Percentiles rank a stretch among this genome's conserved stretches.
Evolutionary conservation across 2,797 vertebrate genomes (phyloP).

Genomic region (Acipenser ruthenus): DNA sequence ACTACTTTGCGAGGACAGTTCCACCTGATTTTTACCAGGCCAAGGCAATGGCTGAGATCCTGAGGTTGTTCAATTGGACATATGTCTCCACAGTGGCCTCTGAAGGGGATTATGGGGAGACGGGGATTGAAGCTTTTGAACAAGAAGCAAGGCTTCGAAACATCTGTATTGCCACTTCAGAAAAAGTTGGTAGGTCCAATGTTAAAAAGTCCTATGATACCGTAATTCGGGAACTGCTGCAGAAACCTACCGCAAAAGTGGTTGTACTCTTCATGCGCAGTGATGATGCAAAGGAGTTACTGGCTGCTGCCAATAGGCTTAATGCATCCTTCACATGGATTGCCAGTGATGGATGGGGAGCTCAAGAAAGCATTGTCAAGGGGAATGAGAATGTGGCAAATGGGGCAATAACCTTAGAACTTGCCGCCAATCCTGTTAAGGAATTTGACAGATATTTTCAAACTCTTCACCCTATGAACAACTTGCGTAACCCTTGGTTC

Average conservation of each 20-base stretch:
- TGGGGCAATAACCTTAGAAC: conserved; percentile 90
- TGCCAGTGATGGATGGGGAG: conserved; percentile 96
- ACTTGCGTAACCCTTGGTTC: conserved; percentile 92
- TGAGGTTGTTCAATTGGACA: conserved; percentile 95
- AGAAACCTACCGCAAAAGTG: conserved; percentile 89
- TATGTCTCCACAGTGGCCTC: conserved; percentile 96
- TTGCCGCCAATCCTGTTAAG: conserved; percentile 80
- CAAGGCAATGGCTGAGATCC: conserved; percentile 96
- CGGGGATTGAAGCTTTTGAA: conserved; percentile 94
- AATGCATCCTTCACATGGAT: conserved; percentile 95
- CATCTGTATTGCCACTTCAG: conserved; percentile 94
- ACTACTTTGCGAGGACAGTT: conserved; percentile 93
- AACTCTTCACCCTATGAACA: conserved; percentile 75
- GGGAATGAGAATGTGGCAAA: conserved; percentile 87
- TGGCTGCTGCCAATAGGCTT: conserved; percentile 81
- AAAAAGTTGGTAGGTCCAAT: conserved; percentile 87
- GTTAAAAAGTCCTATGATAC: conserved; percentile 91
- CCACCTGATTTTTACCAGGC: conserved; percentile 97
- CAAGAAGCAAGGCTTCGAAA: conserved; percentile 91
- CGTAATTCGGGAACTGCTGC: conserved; percentile 84
- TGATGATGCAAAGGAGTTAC: conserved; percentile 87
- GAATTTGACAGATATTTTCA: conserved; percentile 90
- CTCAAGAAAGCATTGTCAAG: conserved; percentile 91
- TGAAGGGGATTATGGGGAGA: conserved; percentile 93
- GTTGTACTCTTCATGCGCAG: conserved; percentile 92